These are phyloP conservation scores for Pasiphila rectangulata DNA, from an alignment of 2,888 invertebrate species.

Conservation along the genomic window DNA sequence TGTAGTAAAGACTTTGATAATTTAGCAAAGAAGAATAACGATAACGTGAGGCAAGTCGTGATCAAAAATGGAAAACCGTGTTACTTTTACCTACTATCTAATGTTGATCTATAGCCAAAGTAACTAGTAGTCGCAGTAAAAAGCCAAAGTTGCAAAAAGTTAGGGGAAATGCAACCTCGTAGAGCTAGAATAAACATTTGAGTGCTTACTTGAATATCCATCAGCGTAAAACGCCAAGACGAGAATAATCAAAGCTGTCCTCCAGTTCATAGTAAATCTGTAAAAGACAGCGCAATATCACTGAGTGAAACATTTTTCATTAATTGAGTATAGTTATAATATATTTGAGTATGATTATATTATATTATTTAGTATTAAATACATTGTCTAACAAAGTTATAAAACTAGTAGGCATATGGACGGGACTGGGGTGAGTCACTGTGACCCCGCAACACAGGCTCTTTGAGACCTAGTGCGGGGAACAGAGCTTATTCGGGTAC, in stretches of 20 bases:
- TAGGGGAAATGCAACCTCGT: constrained; percentile 11
- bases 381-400: too few relatives aligned
- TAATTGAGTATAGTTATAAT: constrained; percentile 30
- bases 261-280: constrained; percentile 73
- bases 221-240: constrained; percentile 61
- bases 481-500: too few relatives aligned
- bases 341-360: too few relatives aligned
- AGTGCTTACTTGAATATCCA: constrained; percentile 71
- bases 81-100: constrained; percentile 43
- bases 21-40: too few relatives aligned
- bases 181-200: constrained; percentile 15
- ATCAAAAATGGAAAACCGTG: constrained; percentile 35
- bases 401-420: too few relatives aligned
- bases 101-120: constrained; percentile 24
- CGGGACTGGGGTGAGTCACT: too few relatives aligned
- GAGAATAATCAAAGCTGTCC: constrained; percentile 53
- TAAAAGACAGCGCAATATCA: constrained; percentile 34
- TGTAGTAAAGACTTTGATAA: neutral
- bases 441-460: too few relatives aligned
- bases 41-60: too few relatives aligned
- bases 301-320: constrained; percentile 3
- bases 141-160: constrained; percentile 16
- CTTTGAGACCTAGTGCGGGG: too few relatives aligned
- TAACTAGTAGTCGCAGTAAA: constrained; percentile 16
- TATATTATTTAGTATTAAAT: too few relatives aligned